A percentile compares a stretch with the other conserved stretches of the same genome.
Conservation (phyloP, 2,113 vertebrate species). For the Tamias sibiricus region DNA sequence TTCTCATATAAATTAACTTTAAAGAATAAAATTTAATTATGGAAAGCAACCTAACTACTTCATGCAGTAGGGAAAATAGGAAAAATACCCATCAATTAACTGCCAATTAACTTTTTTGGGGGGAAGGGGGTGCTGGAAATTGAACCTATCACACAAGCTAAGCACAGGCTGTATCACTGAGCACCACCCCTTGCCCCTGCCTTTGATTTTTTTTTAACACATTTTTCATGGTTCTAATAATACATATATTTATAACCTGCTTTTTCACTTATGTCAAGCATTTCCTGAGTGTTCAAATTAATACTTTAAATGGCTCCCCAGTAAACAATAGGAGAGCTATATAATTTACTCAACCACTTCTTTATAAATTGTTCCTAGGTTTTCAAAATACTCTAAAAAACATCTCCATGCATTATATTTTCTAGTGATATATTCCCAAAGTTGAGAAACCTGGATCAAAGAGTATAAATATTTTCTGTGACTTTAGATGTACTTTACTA, state of each 20-base stretch:
- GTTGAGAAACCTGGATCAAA: background rate
- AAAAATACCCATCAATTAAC: background rate
- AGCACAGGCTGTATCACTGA: background rate
- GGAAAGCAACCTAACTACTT: conserved; percentile 9
- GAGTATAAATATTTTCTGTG: conserved; percentile 13
- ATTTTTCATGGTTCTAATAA: conserved; percentile 37
- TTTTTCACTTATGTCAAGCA: background rate
- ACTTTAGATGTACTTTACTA: background rate
- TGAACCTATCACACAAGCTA: background rate
- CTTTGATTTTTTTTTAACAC: conserved; percentile 49
- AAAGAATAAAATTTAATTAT: conserved; percentile 14
- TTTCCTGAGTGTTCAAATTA: background rate
- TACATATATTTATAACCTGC: background rate
- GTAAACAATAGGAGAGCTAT: background rate
- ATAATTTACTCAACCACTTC: conserved; percentile 32
- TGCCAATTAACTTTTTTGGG: background rate
- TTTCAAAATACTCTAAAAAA: conserved; percentile 31
- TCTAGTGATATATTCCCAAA: background rate
- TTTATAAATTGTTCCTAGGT: background rate
- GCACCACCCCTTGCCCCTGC: background rate
- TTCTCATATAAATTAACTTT: conserved; percentile 34
- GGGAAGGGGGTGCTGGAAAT: background rate
- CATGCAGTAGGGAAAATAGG: background rate
- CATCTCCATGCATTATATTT: background rate
- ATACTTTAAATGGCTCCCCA: conserved; percentile 46